phyloP scores from a whole-genome alignment of 2,113 vertebrate species.

The Melanerpes formicivorus region DNA sequence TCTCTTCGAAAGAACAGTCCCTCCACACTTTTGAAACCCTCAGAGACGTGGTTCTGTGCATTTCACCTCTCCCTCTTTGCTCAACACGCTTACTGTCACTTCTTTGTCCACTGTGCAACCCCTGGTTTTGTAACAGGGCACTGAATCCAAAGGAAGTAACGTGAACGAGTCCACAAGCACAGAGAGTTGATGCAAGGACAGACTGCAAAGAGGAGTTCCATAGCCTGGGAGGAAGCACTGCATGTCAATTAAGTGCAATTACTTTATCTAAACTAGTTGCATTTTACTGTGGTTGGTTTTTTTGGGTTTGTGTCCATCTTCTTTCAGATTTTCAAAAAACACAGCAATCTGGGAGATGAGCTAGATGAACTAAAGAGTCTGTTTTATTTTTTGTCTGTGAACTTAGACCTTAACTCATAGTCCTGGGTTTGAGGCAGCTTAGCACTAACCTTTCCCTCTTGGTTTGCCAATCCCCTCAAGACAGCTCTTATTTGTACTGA shows the following conservation, averaged over 20 bases:
- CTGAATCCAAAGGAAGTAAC: neutral
- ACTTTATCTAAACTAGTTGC: neutral
- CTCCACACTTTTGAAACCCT: neutral
- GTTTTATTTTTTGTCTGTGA: neutral
- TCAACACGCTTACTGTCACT: neutral
- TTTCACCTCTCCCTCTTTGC: neutral
- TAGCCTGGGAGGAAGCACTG: neutral
- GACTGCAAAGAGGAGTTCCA: neutral
- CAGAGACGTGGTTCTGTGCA: neutral
- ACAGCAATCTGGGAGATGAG: neutral
- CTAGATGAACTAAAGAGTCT: neutral
- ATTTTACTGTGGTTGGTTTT: neutral
- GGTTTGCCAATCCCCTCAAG: conserved; percentile 19
- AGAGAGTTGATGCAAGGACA: neutral
- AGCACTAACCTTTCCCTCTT: conserved; percentile 34
- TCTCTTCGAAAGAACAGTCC: neutral
- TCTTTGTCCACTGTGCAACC: neutral
- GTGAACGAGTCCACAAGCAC: neutral
- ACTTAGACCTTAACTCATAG: neutral
- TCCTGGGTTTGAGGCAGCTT: neutral
- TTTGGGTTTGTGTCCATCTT: neutral
- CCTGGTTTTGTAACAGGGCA: neutral
- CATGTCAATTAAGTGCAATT: fast-evolving
- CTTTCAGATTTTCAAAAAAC: neutral
- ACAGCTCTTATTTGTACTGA: conserved; percentile 39